A percentile compares a stretch with the other conserved stretches of the same genome.
Conservation (phyloP, 2,888 invertebrate genomes). For the Cerastoderma edule region DNA sequence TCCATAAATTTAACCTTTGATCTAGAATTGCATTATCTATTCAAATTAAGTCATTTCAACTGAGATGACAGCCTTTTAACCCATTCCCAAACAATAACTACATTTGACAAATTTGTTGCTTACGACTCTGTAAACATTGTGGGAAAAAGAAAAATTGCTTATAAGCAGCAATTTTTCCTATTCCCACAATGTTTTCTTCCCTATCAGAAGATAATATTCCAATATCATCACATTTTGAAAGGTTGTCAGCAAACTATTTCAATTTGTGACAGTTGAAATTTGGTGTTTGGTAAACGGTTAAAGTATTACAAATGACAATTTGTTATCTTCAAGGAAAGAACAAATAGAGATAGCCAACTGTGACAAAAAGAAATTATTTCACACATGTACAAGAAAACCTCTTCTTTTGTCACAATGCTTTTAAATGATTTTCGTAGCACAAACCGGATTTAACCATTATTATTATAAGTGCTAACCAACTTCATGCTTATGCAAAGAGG, state of each 20-base stretch:
- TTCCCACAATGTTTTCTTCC: slow-evolving; percentile 1
- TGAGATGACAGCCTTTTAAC: background rate
- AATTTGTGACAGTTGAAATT: background rate
- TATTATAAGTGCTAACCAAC: too few relatives aligned
- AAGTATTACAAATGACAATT: background rate
- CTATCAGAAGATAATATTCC: background rate
- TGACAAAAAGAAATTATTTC: too few relatives aligned
- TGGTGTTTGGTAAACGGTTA: slow-evolving; percentile 1
- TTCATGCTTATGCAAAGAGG: too few relatives aligned
- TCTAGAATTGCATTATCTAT: too few relatives aligned
- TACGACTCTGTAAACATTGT: background rate
- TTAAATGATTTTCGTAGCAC: too few relatives aligned
- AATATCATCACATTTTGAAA: background rate
- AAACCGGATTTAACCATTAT: too few relatives aligned
- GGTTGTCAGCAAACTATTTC: background rate
- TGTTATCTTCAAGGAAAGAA: too few relatives aligned
- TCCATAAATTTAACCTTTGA: too few relatives aligned
- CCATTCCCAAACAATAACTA: background rate
- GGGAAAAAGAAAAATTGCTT: slow-evolving; percentile 4
- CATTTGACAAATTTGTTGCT: background rate
- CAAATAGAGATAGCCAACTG: too few relatives aligned
- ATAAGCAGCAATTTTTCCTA: background rate
- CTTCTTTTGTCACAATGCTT: too few relatives aligned
- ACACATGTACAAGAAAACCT: too few relatives aligned
- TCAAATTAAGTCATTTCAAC: too few relatives aligned